A percentile compares a stretch with the other conserved stretches of the same genome.
Evolutionary conservation across 1,140 invertebrate genomes (phyloP).

Genomic region (Thaumetopoea pityocampa): DNA sequence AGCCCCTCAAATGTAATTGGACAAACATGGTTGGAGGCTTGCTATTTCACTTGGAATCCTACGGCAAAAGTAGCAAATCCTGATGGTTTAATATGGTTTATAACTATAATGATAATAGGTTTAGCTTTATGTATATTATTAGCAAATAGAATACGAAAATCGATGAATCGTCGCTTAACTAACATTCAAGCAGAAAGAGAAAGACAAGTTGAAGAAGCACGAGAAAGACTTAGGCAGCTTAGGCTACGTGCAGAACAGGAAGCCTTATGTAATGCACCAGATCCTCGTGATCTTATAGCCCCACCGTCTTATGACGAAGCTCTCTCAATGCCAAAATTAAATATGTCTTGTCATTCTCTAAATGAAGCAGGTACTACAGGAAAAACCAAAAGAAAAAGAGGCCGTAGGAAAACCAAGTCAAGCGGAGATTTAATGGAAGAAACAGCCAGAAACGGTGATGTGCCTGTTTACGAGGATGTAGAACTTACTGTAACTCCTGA

Average conservation of each 20-base stretch:
- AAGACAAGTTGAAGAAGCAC: conserved; percentile 77
- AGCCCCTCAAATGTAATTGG: conserved; percentile 78
- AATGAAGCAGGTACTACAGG: conserved; percentile 70
- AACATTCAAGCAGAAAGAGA: conserved; percentile 77
- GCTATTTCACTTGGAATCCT: conserved; percentile 78
- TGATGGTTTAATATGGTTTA: conserved; percentile 79
- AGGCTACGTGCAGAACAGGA: conserved; percentile 77
- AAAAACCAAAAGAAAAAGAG: conserved; percentile 66
- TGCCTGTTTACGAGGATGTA: conserved; percentile 40
- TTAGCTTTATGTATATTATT: conserved; percentile 67
- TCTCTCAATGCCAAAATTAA: conserved; percentile 80
- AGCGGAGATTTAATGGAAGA: conserved; percentile 71
- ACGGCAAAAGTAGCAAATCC: conserved; percentile 39
- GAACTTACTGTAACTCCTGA: conserved; percentile 40
- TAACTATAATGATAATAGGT: conserved; percentile 76
- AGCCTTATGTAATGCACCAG: conserved; percentile 76
- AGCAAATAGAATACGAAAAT: conserved; percentile 73
- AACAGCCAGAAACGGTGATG: conserved; percentile 58
- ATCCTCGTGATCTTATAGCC: conserved; percentile 79
- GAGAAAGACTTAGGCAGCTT: conserved; percentile 72
- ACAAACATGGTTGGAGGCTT: conserved; percentile 80
- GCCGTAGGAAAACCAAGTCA: conserved; percentile 71
- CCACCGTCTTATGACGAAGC: conserved; percentile 86
- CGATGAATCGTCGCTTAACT: conserved; percentile 75
- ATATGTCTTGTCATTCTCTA: conserved; percentile 77